Evolutionary conservation across 2,888 invertebrate species (phyloP).

Genomic region (Cephalotes varians): DNA sequence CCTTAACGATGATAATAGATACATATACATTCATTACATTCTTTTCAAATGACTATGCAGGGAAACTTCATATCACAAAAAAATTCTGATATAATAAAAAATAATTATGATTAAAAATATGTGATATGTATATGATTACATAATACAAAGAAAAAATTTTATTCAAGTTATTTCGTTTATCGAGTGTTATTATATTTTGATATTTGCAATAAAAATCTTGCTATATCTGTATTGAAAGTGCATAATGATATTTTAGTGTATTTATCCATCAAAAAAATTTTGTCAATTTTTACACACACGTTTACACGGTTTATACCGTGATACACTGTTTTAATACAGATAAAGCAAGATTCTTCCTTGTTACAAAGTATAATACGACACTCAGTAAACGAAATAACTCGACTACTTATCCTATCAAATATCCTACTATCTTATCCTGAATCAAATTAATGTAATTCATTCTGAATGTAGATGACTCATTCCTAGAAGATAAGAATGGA

Average conservation of each 20-base stretch:
- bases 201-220: no score
- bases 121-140: neutral
- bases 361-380: constrained; percentile 15
- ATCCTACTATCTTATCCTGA: no score
- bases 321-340: neutral
- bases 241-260: no score
- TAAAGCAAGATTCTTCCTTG: neutral
- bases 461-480: neutral
- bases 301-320: neutral
- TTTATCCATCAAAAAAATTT: no score
- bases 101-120: neutral
- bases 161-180: no score
- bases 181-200: no score
- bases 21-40: constrained; percentile 12
- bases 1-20: constrained; percentile 60
- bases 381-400: neutral
- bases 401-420: no score
- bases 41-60: constrained; percentile 28
- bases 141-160: neutral
- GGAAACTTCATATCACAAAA: constrained; percentile 36
- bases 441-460: neutral
- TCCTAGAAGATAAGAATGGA: neutral
- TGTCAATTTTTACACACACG: neutral
- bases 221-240: no score
- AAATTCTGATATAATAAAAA: neutral